Conservation (phyloP, 2,797 vertebrate genomes). For the Rhinella marina region DNA sequence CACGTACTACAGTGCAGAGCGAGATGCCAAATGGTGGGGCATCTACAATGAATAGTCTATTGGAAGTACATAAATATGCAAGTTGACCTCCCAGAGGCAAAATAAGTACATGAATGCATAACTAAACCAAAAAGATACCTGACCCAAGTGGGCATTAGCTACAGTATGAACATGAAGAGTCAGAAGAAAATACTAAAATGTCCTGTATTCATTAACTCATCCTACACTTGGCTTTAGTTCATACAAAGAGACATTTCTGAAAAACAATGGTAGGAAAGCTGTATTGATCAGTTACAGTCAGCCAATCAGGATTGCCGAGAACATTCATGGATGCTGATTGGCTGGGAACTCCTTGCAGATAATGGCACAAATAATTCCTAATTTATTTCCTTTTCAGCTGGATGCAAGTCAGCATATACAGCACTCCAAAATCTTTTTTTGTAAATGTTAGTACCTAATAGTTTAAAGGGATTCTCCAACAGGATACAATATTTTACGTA, state of each 20-base stretch:
- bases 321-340: background rate
- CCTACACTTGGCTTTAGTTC: background rate
- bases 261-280: background rate
- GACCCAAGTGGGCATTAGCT: background rate
- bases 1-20: background rate
- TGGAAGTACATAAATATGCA: conserved; percentile 6
- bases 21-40: background rate
- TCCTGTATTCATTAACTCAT: background rate
- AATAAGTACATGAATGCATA: background rate
- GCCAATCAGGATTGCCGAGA: background rate
- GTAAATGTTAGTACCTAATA: too few species aligned
- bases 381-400: too few species aligned
- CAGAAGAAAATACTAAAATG: background rate
- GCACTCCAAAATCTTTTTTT: too few species aligned
- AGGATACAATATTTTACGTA: too few species aligned
- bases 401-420: too few species aligned
- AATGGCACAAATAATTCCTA: too few species aligned
- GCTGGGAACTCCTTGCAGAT: too few species aligned
- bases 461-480: too few species aligned
- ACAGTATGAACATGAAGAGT: background rate
- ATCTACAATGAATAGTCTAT: background rate
- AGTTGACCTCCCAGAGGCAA: conserved; percentile 4
- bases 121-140: background rate
- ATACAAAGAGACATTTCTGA: background rate
- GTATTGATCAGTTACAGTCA: background rate